phyloP scores from a whole-genome alignment of 1,140 invertebrate genomes.

The Lepidurus arcticus region DNA sequence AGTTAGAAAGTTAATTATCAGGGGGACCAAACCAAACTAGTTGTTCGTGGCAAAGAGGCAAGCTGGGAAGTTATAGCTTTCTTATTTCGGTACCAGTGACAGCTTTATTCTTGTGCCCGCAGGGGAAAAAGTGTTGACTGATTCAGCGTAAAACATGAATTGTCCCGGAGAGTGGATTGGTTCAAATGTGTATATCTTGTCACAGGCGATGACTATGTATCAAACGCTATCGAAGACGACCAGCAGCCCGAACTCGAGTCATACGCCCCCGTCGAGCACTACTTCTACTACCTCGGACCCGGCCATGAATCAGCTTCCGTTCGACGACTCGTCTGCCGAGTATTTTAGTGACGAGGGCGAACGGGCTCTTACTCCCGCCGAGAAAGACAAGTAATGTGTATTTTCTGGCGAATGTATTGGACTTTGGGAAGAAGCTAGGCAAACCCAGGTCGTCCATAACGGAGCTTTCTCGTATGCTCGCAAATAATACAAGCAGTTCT shows the following conservation, averaged over 20 bases:
- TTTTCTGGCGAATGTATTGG: not conserved
- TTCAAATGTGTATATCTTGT: conserved; percentile 37
- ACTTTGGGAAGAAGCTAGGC: not conserved
- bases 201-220: conserved; percentile 64
- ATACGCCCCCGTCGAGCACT: not conserved
- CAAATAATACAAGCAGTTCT: not conserved
- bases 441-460: not conserved
- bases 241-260: conserved; percentile 1
- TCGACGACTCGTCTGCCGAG: conserved; percentile 46
- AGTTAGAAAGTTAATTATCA: too few species aligned
- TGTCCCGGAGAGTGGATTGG: not conserved
- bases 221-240: conserved; percentile 51
- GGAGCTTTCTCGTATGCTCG: not conserved
- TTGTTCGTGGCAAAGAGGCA: too few species aligned
- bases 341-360: conserved; percentile 56
- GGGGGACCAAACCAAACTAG: too few species aligned
- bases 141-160: not conserved
- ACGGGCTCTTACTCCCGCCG: not conserved
- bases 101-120: too few species aligned
- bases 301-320: conserved; percentile 20
- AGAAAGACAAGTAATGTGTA: not conserved
- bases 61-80: too few species aligned
- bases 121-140: conserved; percentile 23
- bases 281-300: conserved; percentile 3
- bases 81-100: too few species aligned